phyloP scores from a whole-genome alignment of 2,113 vertebrate species.

The Strigops habroptila region DNA sequence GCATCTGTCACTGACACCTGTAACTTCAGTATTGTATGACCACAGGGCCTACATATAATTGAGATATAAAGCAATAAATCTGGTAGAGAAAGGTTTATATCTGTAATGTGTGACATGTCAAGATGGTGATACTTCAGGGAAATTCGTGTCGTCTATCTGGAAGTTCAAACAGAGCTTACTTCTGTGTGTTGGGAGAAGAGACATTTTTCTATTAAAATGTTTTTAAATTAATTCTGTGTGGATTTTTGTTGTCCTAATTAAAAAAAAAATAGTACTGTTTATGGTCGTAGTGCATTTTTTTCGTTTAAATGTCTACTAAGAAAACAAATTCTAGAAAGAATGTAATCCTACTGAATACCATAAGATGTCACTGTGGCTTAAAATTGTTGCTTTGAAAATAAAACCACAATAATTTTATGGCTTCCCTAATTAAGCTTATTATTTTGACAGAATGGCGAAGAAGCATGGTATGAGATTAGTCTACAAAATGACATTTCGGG shows the following conservation, averaged over 20 bases:
- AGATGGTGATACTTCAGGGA: background rate
- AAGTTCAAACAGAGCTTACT: background rate
- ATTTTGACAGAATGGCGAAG: constrained; percentile 87
- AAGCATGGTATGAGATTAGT: constrained; percentile 92
- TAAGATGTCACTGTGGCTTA: constrained; percentile 55
- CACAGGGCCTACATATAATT: background rate
- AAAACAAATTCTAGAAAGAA: background rate
- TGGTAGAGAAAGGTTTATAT: background rate
- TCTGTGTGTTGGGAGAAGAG: background rate
- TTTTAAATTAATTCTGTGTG: background rate
- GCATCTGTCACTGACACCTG: background rate
- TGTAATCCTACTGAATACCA: constrained; percentile 18
- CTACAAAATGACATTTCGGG: constrained; percentile 87
- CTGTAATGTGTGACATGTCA: background rate
- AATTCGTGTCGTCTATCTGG: background rate
- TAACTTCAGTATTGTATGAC: background rate
- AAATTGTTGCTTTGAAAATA: background rate
- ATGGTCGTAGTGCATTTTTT: background rate
- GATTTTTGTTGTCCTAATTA: background rate
- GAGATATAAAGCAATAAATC: background rate
- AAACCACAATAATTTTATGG: background rate
- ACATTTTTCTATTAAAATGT: background rate
- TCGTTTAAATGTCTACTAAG: background rate
- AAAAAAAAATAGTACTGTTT: background rate
- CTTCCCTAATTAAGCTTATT: background rate